Evolutionary conservation across 2,888 invertebrate genomes (phyloP), one percentile per base, ranked within the genome.

Genomic region (Scaptomyza flava): DNA sequence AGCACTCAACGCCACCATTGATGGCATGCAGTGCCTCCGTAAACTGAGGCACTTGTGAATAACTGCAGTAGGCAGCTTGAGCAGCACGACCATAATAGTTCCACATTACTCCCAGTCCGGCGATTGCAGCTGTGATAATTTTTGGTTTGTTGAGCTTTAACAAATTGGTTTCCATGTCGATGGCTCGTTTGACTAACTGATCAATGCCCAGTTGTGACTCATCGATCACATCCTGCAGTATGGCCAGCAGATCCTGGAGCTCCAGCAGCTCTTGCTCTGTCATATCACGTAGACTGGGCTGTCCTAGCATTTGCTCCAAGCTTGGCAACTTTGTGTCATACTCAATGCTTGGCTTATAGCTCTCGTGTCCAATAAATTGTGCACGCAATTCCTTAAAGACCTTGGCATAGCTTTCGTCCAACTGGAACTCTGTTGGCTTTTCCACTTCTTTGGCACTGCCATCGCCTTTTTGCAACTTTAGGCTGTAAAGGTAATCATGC

Each of bases 61-160:
- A 90, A 33, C 84, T 81, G 62, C 90, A 90, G 45, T 90, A 90
- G 45, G 90, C 89, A 3, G 89, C 81, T 20, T 81, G 86, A 0
- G 72, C 38, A 8, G 33, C 79, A 4, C 80, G 77, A 4, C 77
- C 80, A 66, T 84, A 79, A 17, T 60, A 61, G 2, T 56, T 54
- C 73, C 78, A 90, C 62, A 87, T 72, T 9, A 66, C 42, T 1
- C 58, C 48, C 23, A 90, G 56, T 0, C 72, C 90, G 0, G 59
- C 77, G 4, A 79, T 76, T 27, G 86, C 78, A 4, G 76, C 78
- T 12, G 61, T 47, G 2, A 89, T 62, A 23, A 90, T 79, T 67
- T 89, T 89, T 2, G 81, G 89, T 31, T 90, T 90, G 64, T 89
- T 80, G 0, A 89, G 58, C 6, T 62, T 74, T 3, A 90, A 23